Evolutionary conservation across 2,888 invertebrate species (phyloP).

Genomic region (Neoascia interrupta): DNA sequence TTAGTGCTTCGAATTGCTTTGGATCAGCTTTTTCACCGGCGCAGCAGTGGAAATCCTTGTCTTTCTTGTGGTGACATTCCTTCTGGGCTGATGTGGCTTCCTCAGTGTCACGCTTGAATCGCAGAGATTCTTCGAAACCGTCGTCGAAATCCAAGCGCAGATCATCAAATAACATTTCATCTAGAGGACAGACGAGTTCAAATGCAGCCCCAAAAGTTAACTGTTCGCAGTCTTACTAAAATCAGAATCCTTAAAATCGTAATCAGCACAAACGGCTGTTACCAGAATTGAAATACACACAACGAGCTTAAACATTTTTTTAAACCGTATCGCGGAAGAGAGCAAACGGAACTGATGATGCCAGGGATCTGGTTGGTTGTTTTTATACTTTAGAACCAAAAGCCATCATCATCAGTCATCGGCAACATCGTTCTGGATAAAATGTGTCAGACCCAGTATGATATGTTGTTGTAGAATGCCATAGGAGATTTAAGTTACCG

Average conservation of each 20-base stretch:
- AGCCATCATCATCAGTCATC: not conserved
- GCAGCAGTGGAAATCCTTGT: constrained; percentile 70
- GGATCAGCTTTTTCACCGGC: constrained; percentile 66
- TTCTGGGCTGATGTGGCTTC: constrained; percentile 27
- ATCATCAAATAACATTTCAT: constrained; percentile 72
- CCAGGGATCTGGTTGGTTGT: not conserved
- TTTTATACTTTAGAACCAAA: constrained; percentile 50
- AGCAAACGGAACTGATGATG: constrained; percentile 42
- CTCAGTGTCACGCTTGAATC: constrained; percentile 66
- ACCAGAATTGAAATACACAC: constrained; percentile 50
- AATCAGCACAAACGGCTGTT: constrained; percentile 61
- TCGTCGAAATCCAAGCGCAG: constrained; percentile 60
- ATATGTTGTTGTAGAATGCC: not conserved
- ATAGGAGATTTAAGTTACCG: not conserved
- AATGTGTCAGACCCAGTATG: no score
- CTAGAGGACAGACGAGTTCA: constrained; percentile 41
- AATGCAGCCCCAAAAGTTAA: not conserved
- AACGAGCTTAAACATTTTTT: constrained; percentile 69
- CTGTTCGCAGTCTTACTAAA: constrained; percentile 70
- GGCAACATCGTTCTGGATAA: no score
- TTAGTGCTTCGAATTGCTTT: constrained; percentile 57
- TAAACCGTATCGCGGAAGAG: constrained; percentile 25
- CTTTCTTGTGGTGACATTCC: constrained; percentile 52
- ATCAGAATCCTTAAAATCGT: constrained; percentile 72
- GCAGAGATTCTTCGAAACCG: constrained; percentile 30